Evolutionary conservation across 2,888 invertebrate species (phyloP).

Genomic region (Acrobasis consociella): DNA sequence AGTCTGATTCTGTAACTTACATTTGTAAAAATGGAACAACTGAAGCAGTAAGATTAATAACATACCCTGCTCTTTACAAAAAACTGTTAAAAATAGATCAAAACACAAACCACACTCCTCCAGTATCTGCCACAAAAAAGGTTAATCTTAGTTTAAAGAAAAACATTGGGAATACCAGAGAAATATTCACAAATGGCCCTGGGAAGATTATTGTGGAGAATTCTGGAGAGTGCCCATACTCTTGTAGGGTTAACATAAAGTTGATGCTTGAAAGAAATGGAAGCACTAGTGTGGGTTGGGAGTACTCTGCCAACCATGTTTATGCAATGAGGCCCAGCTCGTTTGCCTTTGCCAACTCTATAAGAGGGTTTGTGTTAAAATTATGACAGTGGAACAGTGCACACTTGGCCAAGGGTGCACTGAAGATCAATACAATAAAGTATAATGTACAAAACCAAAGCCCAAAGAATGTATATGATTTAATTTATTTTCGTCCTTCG

Average conservation of each 20-base stretch:
- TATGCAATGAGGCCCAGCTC: constrained; percentile 89
- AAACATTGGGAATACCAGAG: constrained; percentile 80
- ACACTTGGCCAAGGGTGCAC: constrained; percentile 76
- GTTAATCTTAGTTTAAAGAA: constrained; percentile 81
- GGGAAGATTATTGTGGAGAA: constrained; percentile 87
- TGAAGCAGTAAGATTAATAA: constrained; percentile 76
- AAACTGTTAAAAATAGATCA: constrained; percentile 63
- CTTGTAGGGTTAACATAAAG: constrained; percentile 85
- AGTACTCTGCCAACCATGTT: constrained; percentile 84
- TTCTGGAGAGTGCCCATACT: constrained; percentile 86
- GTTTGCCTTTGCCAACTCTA: constrained; percentile 84
- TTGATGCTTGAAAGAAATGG: constrained; percentile 81
- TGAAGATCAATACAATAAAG: constrained; percentile 66
- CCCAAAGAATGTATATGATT: constrained; percentile 70
- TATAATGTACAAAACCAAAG: constrained; percentile 74
- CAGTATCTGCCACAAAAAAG: constrained; percentile 69
- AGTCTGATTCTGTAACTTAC: constrained; percentile 79
- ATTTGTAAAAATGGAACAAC: constrained; percentile 83
- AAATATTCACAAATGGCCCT: constrained; percentile 83
- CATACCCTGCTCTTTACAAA: constrained; percentile 56
- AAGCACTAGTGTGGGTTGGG: constrained; percentile 81
- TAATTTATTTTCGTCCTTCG: constrained; percentile 64
- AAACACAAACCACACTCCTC: constrained; percentile 48
- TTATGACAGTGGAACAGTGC: constrained; percentile 90
- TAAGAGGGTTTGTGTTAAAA: constrained; percentile 90